Evolutionary conservation across 2,113 vertebrate species (phyloP).

Genomic region (Plotosus lineatus): DNA sequence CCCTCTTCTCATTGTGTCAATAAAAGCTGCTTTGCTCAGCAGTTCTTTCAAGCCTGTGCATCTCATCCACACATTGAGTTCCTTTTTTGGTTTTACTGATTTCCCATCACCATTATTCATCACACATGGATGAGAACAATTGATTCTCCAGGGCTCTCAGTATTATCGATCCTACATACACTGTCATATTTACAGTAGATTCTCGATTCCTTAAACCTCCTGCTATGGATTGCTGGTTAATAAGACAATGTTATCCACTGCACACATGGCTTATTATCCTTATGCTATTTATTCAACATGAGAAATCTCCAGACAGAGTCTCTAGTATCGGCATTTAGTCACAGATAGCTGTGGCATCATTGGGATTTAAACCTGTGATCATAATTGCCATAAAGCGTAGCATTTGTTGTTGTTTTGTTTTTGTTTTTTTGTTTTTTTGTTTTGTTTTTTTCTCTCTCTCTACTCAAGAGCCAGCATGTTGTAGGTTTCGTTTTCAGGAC

Average conservation of each 20-base stretch:
- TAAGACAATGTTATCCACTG: background rate
- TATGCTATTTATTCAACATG: too few relatives aligned
- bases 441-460: too few relatives aligned
- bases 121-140: slow-evolving; percentile 9
- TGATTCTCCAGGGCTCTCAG: background rate
- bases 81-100: background rate
- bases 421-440: too few relatives aligned
- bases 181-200: background rate
- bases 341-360: too few relatives aligned
- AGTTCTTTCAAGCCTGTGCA: background rate
- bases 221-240: background rate
- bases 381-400: too few relatives aligned
- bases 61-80: background rate
- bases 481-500: too few relatives aligned
- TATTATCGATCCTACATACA: background rate
- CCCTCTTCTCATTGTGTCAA: background rate
- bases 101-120: background rate
- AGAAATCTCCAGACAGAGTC: too few relatives aligned
- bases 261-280: too few relatives aligned
- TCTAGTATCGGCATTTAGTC: too few relatives aligned
- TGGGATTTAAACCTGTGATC: too few relatives aligned
- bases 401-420: too few relatives aligned
- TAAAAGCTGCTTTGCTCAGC: slow-evolving; percentile 1
- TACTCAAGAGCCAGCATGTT: too few relatives aligned
- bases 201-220: background rate